These are phyloP conservation scores for Seriola aureovittata DNA, from an alignment of 2,113 vertebrate species.

Conservation along the genomic window DNA sequence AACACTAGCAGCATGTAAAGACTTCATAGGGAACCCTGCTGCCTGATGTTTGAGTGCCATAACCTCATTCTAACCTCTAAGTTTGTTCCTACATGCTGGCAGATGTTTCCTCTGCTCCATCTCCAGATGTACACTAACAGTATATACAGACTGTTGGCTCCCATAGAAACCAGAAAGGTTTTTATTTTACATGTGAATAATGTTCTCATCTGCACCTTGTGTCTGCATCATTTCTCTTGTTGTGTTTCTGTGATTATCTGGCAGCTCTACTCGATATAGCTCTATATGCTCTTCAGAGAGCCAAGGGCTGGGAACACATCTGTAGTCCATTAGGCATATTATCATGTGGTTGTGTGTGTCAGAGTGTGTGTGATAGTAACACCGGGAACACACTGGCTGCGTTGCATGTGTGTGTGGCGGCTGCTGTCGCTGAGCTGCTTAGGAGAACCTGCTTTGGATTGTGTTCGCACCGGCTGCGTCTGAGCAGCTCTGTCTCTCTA, in stretches of 20 bases:
- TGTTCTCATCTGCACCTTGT: conserved; percentile 31
- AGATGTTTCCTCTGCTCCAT: background rate
- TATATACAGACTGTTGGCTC: background rate
- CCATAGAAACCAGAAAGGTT: background rate
- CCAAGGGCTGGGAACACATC: conserved; percentile 28
- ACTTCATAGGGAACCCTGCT: too few species aligned
- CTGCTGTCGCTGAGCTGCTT: too few species aligned
- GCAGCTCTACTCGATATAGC: conserved; percentile 21
- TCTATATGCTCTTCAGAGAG: conserved; percentile 47
- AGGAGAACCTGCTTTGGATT: too few species aligned
- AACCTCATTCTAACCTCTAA: background rate
- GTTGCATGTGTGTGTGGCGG: too few species aligned
- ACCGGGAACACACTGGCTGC: too few species aligned
- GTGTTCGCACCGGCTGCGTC: too few species aligned
- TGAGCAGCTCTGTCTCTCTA: too few species aligned
- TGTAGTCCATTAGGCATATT: conserved; percentile 28
- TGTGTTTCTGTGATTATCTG: conserved; percentile 28
- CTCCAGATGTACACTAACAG: background rate
- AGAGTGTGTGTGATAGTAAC: too few species aligned
- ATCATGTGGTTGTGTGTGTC: too few species aligned
- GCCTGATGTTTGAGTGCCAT: background rate
- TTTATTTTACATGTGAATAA: background rate
- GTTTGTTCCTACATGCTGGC: background rate
- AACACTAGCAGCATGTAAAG: background rate
- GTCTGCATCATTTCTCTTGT: conserved; percentile 10